Conservation (phyloP, 2,113 vertebrate genomes). For the Erythrolamprus reginae region DNA sequence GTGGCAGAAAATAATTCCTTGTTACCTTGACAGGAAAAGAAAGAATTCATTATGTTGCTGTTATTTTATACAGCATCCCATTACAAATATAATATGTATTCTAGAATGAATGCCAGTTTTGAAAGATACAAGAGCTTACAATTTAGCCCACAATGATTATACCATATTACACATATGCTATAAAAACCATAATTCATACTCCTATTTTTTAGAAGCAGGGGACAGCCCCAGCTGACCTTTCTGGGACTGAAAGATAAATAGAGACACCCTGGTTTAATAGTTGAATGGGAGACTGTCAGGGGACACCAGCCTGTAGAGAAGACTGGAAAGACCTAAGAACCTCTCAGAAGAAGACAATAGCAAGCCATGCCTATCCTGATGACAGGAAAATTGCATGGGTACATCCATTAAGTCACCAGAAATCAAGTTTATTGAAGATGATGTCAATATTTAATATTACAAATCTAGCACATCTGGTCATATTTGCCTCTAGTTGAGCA, state of each 20-base stretch:
- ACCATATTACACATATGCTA: not conserved
- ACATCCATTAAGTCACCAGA: not conserved
- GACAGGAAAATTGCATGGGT: too few species aligned
- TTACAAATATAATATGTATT: not conserved
- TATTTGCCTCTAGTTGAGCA: conserved; percentile 47
- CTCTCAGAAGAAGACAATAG: not conserved
- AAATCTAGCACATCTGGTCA: conserved; percentile 43
- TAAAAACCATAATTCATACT: not conserved
- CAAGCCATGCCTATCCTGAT: not conserved
- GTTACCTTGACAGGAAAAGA: not conserved
- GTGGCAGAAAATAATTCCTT: not conserved
- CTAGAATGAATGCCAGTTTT: not conserved
- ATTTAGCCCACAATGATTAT: not conserved
- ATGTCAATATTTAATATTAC: conserved; percentile 33
- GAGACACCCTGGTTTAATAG: not conserved
- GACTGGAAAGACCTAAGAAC: not conserved
- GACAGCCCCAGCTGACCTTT: not conserved
- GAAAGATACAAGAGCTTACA: not conserved
- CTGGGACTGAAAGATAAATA: not conserved
- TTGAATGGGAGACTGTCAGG: not conserved
- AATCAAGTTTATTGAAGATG: not conserved
- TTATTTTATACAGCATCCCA: not conserved
- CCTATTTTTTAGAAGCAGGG: not conserved
- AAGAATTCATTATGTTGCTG: not conserved
- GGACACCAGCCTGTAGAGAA: not conserved